Conservation (phyloP, 1,140 invertebrate genomes). For the Colletes latitarsis region DNA sequence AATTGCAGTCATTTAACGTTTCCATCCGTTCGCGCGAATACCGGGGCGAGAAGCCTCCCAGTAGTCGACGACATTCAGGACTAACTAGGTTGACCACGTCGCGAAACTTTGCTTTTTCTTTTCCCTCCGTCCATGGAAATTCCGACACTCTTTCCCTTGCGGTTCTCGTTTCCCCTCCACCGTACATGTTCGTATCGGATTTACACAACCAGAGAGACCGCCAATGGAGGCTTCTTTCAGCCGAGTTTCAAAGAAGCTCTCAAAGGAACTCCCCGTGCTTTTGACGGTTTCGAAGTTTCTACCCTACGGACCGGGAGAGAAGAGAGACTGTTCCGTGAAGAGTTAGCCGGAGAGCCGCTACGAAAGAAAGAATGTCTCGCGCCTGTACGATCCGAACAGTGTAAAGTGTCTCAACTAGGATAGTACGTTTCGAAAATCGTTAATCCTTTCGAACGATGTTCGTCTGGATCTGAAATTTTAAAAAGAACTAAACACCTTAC, state of each 20-base stretch:
- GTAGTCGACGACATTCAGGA: not conserved
- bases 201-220: slow-evolving; percentile 37
- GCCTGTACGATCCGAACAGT: not conserved
- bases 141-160: slow-evolving; percentile 9
- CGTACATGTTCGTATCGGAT: slow-evolving; percentile 45
- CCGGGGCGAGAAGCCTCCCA: not conserved
- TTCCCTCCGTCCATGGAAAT: slow-evolving; percentile 50
- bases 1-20: slow-evolving; percentile 17
- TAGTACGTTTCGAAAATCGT: not conserved
- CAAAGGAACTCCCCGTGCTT: slow-evolving; percentile 68
- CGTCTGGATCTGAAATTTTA: too few relatives aligned
- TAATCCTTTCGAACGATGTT: not conserved
- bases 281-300: slow-evolving; percentile 69
- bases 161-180: slow-evolving; percentile 11
- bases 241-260: slow-evolving; percentile 68
- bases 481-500: too few relatives aligned
- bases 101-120: slow-evolving; percentile 25
- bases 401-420: not conserved
- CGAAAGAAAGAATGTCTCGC: slow-evolving; percentile 37
- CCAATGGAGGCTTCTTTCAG: slow-evolving; percentile 52
- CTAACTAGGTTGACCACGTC: slow-evolving; percentile 30
- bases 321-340: slow-evolving; percentile 51
- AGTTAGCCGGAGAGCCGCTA: slow-evolving; percentile 35
- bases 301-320: slow-evolving; percentile 42
- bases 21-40: not conserved